These are phyloP conservation scores for Etheostoma cragini DNA, from an alignment of 2,113 vertebrate species.

Conservation along the genomic window DNA sequence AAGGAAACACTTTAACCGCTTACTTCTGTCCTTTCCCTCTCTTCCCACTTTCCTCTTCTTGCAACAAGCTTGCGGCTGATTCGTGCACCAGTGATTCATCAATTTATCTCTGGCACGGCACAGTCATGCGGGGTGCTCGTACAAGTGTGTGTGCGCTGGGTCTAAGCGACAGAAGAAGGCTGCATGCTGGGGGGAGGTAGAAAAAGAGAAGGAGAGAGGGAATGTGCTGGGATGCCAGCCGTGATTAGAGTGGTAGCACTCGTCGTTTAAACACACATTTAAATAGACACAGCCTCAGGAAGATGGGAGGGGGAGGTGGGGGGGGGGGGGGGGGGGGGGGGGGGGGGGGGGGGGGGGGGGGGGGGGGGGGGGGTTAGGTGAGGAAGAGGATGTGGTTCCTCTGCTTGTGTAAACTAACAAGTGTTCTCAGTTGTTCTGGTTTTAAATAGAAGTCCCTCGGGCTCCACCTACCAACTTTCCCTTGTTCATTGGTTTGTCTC, in stretches of 20 bases:
- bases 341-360: background rate
- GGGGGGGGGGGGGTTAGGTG: background rate
- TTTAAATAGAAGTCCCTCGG: conserved; percentile 74
- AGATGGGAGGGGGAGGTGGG: no score
- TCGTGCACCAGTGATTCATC: conserved; percentile 80
- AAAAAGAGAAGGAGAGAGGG: conserved; percentile 31
- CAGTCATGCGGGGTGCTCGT: conserved; percentile 56
- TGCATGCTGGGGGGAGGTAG: conserved; percentile 42
- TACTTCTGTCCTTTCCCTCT: conserved; percentile 54
- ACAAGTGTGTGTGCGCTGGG: conserved; percentile 16
- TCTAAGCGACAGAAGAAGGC: conserved; percentile 59
- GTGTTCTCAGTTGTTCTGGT: conserved; percentile 69
- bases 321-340: background rate
- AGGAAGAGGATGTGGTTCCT: conserved; percentile 58
- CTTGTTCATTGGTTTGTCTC: conserved; percentile 51
- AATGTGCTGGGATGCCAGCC: conserved; percentile 69
- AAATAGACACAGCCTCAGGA: conserved; percentile 75
- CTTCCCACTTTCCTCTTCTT: conserved; percentile 50
- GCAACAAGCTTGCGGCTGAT: conserved; percentile 71
- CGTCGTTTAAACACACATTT: conserved; percentile 75
- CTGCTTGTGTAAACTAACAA: conserved; percentile 71
- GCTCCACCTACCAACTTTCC: conserved; percentile 64
- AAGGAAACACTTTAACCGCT: conserved; percentile 63
- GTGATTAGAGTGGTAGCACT: conserved; percentile 77
- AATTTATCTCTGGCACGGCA: conserved; percentile 69